These are phyloP conservation scores for Cyclina sinensis DNA, from an alignment of 1,140 invertebrate species.

Conservation along the genomic window DNA sequence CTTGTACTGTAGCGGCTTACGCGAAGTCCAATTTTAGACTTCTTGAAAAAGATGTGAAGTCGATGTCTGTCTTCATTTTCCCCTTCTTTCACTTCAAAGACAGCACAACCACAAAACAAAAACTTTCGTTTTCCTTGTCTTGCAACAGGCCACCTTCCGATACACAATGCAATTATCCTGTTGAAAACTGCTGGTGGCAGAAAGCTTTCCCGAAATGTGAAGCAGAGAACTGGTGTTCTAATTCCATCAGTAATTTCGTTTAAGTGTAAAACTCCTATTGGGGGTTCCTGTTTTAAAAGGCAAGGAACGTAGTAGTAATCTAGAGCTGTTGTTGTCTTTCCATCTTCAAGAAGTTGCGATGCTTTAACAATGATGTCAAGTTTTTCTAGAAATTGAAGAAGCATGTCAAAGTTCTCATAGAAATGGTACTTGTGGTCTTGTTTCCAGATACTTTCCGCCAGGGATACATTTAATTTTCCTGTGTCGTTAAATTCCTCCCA, in stretches of 20 bases:
- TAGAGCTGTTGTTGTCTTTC: not conserved
- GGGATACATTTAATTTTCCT: not conserved
- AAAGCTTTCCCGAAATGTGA: constrained; percentile 45
- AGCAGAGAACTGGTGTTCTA: constrained; percentile 29
- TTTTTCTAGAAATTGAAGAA: constrained; percentile 40
- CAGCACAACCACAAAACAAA: constrained; percentile 46
- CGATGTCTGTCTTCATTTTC: not conserved
- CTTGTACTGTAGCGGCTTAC: constrained; percentile 34
- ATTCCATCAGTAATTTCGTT: not conserved
- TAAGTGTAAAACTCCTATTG: not conserved
- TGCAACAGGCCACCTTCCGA: constrained; percentile 38
- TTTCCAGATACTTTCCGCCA: constrained; percentile 55
- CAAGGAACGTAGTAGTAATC: constrained; percentile 52
- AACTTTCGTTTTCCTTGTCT: constrained; percentile 49
- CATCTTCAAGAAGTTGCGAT: constrained; percentile 17
- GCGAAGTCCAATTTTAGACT: constrained; percentile 28
- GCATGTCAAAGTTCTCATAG: constrained; percentile 47
- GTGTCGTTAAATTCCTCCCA: constrained; percentile 47
- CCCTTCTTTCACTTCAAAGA: constrained; percentile 44
- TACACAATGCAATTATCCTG: constrained; percentile 30
- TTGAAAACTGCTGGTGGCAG: constrained; percentile 60
- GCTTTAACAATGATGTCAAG: constrained; percentile 57
- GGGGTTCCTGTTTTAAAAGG: constrained; percentile 35
- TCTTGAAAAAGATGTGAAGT: constrained; percentile 48
- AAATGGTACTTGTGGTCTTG: constrained; percentile 32